A percentile compares a stretch with the other conserved stretches of the same genome.
Conservation (phyloP, 2,113 vertebrate species). For the Upupa epops region DNA sequence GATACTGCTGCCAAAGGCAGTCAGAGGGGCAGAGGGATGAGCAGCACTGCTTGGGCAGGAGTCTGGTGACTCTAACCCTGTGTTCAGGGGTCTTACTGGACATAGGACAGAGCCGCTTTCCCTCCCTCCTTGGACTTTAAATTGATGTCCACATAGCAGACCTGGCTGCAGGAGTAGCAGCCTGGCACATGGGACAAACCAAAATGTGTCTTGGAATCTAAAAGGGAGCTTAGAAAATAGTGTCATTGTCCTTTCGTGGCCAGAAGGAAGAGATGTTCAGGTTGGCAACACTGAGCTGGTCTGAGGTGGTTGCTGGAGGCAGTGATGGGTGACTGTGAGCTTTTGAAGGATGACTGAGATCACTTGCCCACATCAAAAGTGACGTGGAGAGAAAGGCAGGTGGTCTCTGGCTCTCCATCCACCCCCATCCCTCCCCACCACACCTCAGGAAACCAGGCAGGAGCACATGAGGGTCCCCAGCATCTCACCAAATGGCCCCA, state of each 20-base stretch:
- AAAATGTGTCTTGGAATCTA: neutral
- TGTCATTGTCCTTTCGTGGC: neutral
- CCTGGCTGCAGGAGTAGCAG: neutral
- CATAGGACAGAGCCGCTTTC: neutral
- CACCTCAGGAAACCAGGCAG: neutral
- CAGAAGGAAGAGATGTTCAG: neutral
- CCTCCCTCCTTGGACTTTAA: neutral
- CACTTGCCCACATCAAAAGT: neutral
- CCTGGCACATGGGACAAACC: neutral
- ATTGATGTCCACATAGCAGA: neutral
- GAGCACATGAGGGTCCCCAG: neutral
- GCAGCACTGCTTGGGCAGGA: neutral
- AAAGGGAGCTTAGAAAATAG: neutral
- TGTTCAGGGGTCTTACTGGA: neutral
- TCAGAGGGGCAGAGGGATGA: neutral
- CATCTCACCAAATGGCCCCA: neutral
- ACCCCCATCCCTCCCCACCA: neutral
- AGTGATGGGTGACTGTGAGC: neutral
- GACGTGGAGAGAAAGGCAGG: neutral
- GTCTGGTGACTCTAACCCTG: neutral
- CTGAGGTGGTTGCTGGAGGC: neutral
- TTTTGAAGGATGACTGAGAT: neutral
- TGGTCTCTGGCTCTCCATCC: neutral
- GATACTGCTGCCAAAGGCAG: neutral
- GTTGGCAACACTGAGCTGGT: slow-evolving; percentile 7